phyloP scores from a whole-genome alignment of 2,888 invertebrate genomes.

The Nomada hirtipes region DNA sequence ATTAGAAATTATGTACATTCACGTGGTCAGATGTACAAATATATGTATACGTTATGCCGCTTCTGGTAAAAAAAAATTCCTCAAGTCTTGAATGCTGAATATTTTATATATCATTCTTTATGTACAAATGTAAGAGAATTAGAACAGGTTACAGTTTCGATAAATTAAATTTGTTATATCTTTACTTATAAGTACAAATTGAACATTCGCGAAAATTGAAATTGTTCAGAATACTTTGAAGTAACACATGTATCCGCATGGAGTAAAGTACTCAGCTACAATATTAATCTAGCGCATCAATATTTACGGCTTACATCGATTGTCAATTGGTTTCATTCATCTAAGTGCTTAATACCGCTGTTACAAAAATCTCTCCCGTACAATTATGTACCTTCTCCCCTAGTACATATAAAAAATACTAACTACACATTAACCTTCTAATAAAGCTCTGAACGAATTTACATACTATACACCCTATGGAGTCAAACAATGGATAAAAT shows the following conservation, averaged over 20 bases:
- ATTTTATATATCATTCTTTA: constrained; percentile 29
- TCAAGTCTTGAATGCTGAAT: constrained; percentile 1
- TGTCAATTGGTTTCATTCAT: constrained; percentile 1
- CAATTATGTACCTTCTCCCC: constrained; percentile 17
- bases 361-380: constrained; percentile 14
- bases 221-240: neutral
- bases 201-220: constrained; percentile 16
- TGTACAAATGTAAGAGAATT: constrained; percentile 25
- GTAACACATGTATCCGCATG: neutral
- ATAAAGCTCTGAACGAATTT: constrained; percentile 24
- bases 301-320: neutral
- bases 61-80: constrained; percentile 4
- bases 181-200: constrained; percentile 33
- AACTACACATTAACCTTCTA: constrained; percentile 16
- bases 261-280: constrained; percentile 10
- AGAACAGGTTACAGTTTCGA: constrained; percentile 20
- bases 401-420: constrained; percentile 4
- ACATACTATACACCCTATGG: neutral
- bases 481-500: neutral
- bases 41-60: neutral
- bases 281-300: constrained; percentile 5
- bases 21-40: too few species aligned
- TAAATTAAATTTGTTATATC: constrained; percentile 18
- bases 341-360: neutral
- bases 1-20: neutral